A percentile compares a stretch with the other conserved stretches of the same genome.
Conservation (phyloP, 2,797 vertebrate species). For the Anableps anableps region DNA sequence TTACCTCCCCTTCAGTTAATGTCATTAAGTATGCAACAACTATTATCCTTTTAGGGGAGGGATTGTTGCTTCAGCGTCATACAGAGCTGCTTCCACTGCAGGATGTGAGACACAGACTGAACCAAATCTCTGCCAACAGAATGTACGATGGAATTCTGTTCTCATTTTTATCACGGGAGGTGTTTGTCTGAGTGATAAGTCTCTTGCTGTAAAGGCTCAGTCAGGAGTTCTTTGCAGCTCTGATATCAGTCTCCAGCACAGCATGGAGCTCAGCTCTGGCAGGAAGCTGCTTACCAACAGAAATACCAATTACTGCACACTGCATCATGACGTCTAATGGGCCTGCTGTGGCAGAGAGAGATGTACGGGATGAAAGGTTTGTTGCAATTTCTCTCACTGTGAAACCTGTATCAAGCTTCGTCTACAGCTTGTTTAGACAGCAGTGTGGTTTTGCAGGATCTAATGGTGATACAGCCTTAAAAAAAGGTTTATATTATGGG, state of each 20-base stretch:
- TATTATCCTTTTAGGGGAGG: constrained; percentile 20
- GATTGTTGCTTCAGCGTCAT: constrained; percentile 16
- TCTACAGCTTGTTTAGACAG: constrained; percentile 34
- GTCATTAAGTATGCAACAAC: constrained; percentile 16
- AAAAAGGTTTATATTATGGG: constrained; percentile 14
- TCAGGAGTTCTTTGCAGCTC: constrained; percentile 46
- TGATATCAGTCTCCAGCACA: constrained; percentile 64
- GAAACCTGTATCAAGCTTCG: constrained; percentile 46
- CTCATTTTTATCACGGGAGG: constrained; percentile 27
- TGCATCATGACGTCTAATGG: constrained; percentile 70
- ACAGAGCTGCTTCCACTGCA: constrained; percentile 5
- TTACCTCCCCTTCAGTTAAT: constrained; percentile 40
- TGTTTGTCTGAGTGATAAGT: constrained; percentile 48
- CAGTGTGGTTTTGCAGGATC: constrained; percentile 3
- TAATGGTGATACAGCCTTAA: constrained; percentile 17
- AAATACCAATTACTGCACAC: constrained; percentile 70
- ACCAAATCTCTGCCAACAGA: constrained; percentile 21
- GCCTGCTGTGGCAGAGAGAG: constrained; percentile 61
- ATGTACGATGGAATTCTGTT: constrained; percentile 17
- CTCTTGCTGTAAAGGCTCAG: constrained; percentile 52
- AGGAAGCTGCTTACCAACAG: constrained; percentile 71
- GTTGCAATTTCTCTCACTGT: constrained; percentile 36
- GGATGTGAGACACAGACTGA: constrained; percentile 1
- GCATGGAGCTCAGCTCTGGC: constrained; percentile 55
- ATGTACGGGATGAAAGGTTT: constrained; percentile 57